Base-by-base conservation (phyloP, 2,113 vertebrate species). In the Meriones unguiculatus region DNA sequence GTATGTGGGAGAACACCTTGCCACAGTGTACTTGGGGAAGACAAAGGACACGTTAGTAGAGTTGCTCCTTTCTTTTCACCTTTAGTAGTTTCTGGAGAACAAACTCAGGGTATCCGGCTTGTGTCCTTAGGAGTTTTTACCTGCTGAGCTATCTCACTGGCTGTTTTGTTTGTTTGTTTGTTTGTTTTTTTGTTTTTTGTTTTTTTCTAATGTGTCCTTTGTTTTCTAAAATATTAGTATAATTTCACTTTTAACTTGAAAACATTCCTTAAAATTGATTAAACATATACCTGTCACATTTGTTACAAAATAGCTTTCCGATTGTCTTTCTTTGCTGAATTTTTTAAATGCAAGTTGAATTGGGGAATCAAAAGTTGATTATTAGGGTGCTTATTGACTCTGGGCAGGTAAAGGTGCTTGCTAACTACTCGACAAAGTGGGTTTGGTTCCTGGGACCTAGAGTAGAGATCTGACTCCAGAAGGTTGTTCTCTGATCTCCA, bases 341-440 rank as follows among this genome's bases (percentile, higher is more conserved):
- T 20, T 57, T 78, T 80, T 7, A 25, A 32, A 52, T 32, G 46
- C 52, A 32, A 0, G 6, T 78, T 59, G 77, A 35, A 32, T 54
- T 20, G 15, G 3, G 30, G 35, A 54, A 80, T 54, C 30, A 54
- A 80, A 20, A 32, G 77, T 35, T 80, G 25, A 24, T 35, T 35
- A 54, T 32, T 13, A 20, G 7, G 5, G 9, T 30, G 50, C 15
- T 35, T 10, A 80, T 10, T 4, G 0, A 0, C 28, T 52, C 77
- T 46, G 46, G 35, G 77, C 50, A 80, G 50, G 15, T 80, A 54
- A 80, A 54, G 30, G 30, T 35, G 50, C 30, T 80, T 54, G 50
- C 7, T 32, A 18, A 3, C 52, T 52, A 54, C 25, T 15, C 50
- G 28, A 50, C 7, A 18, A 32, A 18, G 30, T 32, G 22, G 54